Evolutionary conservation across 2,113 vertebrate species (phyloP), one percentile per base, ranked within the genome.

Genomic region (Psephotus haematonotus): DNA sequence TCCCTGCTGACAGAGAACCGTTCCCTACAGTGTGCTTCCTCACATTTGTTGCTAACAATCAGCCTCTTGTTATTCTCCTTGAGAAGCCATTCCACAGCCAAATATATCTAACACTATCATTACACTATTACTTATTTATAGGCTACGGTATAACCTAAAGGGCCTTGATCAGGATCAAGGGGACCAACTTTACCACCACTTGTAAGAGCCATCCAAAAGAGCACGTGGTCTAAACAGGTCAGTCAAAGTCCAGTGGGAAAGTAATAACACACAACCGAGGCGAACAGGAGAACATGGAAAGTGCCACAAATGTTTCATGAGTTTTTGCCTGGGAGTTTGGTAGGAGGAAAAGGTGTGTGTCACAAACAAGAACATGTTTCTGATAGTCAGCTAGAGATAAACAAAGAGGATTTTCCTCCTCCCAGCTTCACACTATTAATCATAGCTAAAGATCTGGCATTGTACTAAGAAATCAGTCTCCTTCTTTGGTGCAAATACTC

Each of bases 51-150:
- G 69, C 79, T 92, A 95, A 90, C 76, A 92, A 92, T 94, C 85
- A 90, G 88, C 55, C 50, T 88, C 72, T 96, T 11, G 0, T 72
- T 94, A 35, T 77, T 88, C 60, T 93, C 92, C 92, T 95, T 88
- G 68, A 82, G 82, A 97, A 94, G 88, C 49, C 72, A 93, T 95
- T 95, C 72, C 60, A 74, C 68, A 92, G 86, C 43, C 88, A 97
- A 93, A 86, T 86, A 82, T 50, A 91, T 81, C 71, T 93, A 76
- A 75, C 7, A 8, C 68, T 93, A 86, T 88, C 92, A 88, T 92
- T 86, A 94, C 68, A 74, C 83, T 92, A 96, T 94, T 93, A 86
- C 64, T 95, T 95, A 96, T 96, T 96, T 96, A 96, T 62, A 90
- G 71, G 50, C 71, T 68, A 81, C 1, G 0, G 65, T 52, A 79